Evolutionary conservation across 2,797 vertebrate species (phyloP).

Genomic region (Psittacula echo): DNA sequence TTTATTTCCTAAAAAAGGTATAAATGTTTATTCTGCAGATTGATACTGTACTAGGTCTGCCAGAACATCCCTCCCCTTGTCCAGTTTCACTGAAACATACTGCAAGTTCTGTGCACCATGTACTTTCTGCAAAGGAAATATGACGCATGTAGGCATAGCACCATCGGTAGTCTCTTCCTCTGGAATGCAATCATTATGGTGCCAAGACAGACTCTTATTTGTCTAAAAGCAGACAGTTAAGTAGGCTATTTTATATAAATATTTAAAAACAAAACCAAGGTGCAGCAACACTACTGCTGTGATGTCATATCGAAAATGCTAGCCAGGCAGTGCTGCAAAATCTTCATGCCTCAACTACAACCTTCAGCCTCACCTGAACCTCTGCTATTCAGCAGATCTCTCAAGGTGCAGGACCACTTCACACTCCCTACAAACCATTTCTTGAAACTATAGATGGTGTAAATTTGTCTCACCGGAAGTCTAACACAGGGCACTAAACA

Average conservation of each 20-base stretch:
- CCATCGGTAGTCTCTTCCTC: not conserved
- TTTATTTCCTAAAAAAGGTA: not conserved
- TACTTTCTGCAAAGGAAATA: not conserved
- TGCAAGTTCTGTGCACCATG: not conserved
- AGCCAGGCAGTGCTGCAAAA: not conserved
- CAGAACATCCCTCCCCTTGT: not conserved
- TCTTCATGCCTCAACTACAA: not conserved
- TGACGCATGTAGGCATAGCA: not conserved
- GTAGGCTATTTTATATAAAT: not conserved
- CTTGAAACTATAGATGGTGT: fast-evolving
- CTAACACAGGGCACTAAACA: not conserved
- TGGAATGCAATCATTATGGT: not conserved
- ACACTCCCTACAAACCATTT: not conserved
- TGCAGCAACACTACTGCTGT: not conserved
- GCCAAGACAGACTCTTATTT: not conserved
- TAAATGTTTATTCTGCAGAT: not conserved
- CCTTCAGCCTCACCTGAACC: not conserved
- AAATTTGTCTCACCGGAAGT: not conserved
- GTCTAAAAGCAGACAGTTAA: not conserved
- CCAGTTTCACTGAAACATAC: not conserved
- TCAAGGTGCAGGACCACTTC: fast-evolving
- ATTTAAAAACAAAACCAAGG: not conserved
- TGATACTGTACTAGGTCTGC: not conserved
- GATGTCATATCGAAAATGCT: not conserved
- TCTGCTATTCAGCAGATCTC: not conserved